phyloP scores from a whole-genome alignment of 2,888 invertebrate species.

The Agriopis leucophaearia region DNA sequence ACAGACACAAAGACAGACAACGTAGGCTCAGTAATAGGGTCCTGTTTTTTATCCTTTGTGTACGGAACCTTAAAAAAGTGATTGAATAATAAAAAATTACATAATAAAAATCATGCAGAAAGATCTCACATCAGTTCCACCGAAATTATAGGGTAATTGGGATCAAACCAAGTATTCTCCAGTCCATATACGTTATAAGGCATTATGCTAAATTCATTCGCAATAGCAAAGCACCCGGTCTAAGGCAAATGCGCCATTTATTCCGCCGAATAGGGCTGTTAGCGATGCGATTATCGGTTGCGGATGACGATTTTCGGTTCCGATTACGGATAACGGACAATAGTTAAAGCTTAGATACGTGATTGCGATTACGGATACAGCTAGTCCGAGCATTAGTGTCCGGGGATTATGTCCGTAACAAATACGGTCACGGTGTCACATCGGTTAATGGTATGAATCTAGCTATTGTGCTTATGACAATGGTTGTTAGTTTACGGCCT shows the following conservation, averaged over 20 bases:
- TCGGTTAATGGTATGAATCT: constrained; percentile 24
- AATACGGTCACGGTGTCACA: constrained; percentile 29
- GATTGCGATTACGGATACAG: constrained; percentile 45
- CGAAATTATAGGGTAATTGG: constrained; percentile 56
- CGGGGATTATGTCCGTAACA: constrained; percentile 27
- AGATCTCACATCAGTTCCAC: constrained; percentile 38
- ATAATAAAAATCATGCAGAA: neutral
- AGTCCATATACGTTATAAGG: constrained; percentile 53
- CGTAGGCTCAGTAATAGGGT: too few species aligned
- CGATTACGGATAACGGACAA: constrained; percentile 44
- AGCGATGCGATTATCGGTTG: constrained; percentile 50
- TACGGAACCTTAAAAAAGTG: too few species aligned
- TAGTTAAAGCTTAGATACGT: constrained; percentile 41
- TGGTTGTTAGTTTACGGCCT: constrained; percentile 13
- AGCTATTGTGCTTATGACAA: constrained; percentile 24
- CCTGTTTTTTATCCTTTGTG: too few species aligned
- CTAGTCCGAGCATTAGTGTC: constrained; percentile 33
- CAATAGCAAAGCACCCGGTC: constrained; percentile 44
- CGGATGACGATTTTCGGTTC: constrained; percentile 49
- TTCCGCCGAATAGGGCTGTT: constrained; percentile 50
- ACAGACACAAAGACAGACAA: too few species aligned
- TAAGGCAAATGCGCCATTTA: constrained; percentile 58
- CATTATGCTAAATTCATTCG: constrained; percentile 64
- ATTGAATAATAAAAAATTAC: too few species aligned
- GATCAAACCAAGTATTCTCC: constrained; percentile 55